Percentiles rank a stretch among this genome's conserved stretches.
Conservation (phyloP, 2,888 invertebrate species). For the Pachycephus smyrnensis region DNA sequence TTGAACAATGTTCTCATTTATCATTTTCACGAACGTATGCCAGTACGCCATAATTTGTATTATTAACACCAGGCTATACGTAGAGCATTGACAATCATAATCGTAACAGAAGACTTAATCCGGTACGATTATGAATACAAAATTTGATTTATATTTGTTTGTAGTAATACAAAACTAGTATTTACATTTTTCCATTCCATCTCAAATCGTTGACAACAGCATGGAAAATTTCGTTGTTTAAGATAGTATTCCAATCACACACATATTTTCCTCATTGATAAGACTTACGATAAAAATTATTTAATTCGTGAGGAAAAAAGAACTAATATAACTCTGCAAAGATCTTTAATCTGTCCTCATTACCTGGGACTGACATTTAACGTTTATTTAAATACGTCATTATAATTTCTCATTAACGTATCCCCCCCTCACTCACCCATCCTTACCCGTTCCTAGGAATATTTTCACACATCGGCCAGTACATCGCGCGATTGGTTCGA, state of each 20-base stretch:
- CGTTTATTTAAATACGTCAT: background rate
- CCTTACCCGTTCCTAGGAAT: background rate
- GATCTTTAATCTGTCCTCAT: background rate
- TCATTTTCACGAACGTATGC: background rate
- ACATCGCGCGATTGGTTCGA: background rate
- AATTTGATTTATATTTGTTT: background rate
- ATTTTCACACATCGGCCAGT: background rate
- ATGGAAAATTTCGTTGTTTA: background rate
- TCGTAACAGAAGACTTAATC: background rate
- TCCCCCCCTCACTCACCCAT: background rate
- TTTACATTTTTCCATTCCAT: background rate
- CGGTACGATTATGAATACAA: background rate
- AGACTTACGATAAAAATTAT: background rate
- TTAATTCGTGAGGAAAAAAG: background rate
- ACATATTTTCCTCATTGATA: background rate
- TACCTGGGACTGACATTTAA: background rate
- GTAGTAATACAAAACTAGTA: background rate
- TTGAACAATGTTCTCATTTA: background rate
- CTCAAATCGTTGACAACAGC: background rate
- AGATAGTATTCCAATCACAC: background rate
- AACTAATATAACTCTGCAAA: background rate
- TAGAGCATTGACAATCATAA: background rate
- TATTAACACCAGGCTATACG: background rate
- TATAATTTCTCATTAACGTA: background rate
- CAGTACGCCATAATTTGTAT: background rate